These are phyloP conservation scores for Anguilla obscura DNA, from an alignment of 2,797 vertebrate species.

Conservation along the genomic window DNA sequence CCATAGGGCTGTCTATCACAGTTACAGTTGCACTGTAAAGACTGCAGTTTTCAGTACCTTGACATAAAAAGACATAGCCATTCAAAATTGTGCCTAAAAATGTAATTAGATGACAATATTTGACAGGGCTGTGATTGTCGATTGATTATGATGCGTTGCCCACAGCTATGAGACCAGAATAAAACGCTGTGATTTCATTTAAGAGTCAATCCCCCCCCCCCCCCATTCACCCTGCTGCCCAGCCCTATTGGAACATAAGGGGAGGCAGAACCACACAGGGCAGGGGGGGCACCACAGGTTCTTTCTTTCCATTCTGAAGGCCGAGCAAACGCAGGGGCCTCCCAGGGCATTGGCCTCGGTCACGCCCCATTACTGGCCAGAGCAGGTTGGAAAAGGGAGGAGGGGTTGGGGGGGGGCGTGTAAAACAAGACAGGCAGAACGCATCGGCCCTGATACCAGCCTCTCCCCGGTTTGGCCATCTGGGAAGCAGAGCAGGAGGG, in stretches of 20 bases:
- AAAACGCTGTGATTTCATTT: background rate
- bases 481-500: background rate
- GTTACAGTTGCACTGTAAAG: background rate
- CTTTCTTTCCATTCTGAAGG: background rate
- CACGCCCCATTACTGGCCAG: conserved; percentile 27
- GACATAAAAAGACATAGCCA: background rate
- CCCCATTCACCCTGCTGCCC: background rate
- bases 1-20: background rate
- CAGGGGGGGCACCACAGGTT: background rate
- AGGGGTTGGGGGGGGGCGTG: no score
- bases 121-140: background rate
- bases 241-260: background rate
- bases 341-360: conserved; percentile 3
- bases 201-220: background rate
- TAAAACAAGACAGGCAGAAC: background rate
- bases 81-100: background rate
- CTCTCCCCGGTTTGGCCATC: background rate
- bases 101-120: background rate
- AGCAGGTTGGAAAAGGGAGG: no score
- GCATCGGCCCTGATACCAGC: background rate
- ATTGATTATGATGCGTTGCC: background rate
- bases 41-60: background rate
- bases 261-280: background rate
- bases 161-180: background rate
- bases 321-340: conserved; percentile 23